Evolutionary conservation across 2,888 invertebrate species (phyloP), one percentile per base, ranked within the genome.

Genomic region (Apoda limacodes): DNA sequence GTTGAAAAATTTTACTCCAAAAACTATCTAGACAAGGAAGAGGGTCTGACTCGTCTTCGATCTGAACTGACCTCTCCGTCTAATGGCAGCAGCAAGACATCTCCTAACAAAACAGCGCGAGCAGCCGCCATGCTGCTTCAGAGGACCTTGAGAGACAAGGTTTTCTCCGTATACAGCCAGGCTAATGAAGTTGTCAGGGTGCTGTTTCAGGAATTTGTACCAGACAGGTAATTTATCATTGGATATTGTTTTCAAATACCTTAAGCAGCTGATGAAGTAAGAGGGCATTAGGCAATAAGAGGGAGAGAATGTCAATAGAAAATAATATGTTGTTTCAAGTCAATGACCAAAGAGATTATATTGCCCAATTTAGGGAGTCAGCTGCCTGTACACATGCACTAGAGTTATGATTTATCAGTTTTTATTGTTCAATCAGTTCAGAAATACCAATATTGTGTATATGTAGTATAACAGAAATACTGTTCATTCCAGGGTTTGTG

Each of bases 1-100:
- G 90, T 95, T 2, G 94, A 95, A 63, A 91, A 92, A 55, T 92
- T 93, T 64, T 94, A 92, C 66, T 93, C 93, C 4, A 93, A 94
- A 51, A 93, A 92, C 62, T 95, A 90, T 66, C 85, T 92, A 25
- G 93, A 94, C 60, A 92, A 94, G 55, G 94, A 94, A 58, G 93
- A 93, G 52, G 93, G 93, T 0, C 63, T 95, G n/a, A 83, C 87
- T 39, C 83, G 86, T 10, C 67, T 94, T 1, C 59, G 75, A 0
- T 62, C 75, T 0, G 78, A 78, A 33, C 56, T 81, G 27, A 64
- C 67, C 0, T 57, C 68, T 2, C 76, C 78, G 1, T 65, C 76
- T 1, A 72, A 68, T 25, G 74, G 75, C 4, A 75, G 68, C 34
- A 60, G 60, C 2, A 76, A 75, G 51, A 78, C 75, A 0, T 82